Base-by-base conservation (phyloP, 1,140 invertebrate genomes). In the Cephus cinctus region DNA sequence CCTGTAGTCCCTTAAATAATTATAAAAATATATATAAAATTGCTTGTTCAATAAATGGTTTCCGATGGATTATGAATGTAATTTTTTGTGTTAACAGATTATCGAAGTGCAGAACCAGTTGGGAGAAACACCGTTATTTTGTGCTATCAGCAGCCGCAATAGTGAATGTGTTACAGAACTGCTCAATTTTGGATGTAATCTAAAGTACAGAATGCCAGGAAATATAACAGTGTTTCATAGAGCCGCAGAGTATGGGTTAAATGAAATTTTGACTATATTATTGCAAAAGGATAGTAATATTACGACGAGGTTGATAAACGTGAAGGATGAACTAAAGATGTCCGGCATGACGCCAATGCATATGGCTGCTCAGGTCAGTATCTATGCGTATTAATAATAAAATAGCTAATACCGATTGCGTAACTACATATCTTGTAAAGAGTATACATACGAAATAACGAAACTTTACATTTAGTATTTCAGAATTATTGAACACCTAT, bases 331-430 rank as follows among this genome's bases (percentile, higher is more conserved):
- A 43, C 52, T 2, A 63, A 67, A 5, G 56, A 57, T 46, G 50
- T 60, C 56, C 1, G 80, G 78, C n/a, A 69, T 75, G 50, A 80
- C 84, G 2, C 81, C 87, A 0, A 70, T 90, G 19, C 87, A 89
- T 74, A 77, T 85, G 18, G 86, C 87, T 12, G 84, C 86, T 2
- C 70, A 75, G 25, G 80, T 83, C 57, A n/a, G n/a, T n/a, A n/a
- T n/a, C n/a, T n/a, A n/a, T n/a, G n/a, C n/a, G n/a, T n/a, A n/a
- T n/a, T n/a, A n/a, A n/a, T n/a, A n/a, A n/a, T n/a, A n/a, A n/a
- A n/a, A n/a, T n/a, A n/a, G n/a, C n/a, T n/a, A n/a, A n/a, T n/a
- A n/a, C n/a, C n/a, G n/a, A n/a, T n/a, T n/a, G n/a, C n/a, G n/a
- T n/a, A n/a, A n/a, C n/a, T n/a, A n/a, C n/a, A n/a, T n/a, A n/a